A percentile compares a stretch with the other conserved stretches of the same genome.
These are phyloP conservation scores for Cryptus viduatorius DNA, from an alignment of 2,888 invertebrate species.

Conservation along the genomic window DNA sequence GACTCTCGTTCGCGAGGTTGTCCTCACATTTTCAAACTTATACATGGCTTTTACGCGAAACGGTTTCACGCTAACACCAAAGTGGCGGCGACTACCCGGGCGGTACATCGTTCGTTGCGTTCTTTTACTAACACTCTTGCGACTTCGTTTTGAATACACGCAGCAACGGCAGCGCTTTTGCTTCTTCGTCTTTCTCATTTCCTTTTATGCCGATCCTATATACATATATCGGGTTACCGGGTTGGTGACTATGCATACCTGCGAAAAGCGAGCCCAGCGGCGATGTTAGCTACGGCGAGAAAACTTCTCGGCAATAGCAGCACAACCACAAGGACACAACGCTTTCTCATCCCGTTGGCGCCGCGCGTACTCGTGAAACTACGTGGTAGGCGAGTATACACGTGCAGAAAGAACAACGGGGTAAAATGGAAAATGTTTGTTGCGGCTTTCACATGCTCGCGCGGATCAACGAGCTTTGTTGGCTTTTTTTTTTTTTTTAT, in stretches of 20 bases:
- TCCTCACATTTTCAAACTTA: neutral
- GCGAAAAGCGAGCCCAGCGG: neutral
- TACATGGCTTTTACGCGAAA: neutral
- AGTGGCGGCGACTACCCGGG: neutral
- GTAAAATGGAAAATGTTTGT: conserved; percentile 9
- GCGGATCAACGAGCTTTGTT: neutral
- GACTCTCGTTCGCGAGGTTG: neutral
- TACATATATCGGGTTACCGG: neutral
- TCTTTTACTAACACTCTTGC: neutral
- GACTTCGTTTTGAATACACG: neutral
- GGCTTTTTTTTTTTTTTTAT: neutral
- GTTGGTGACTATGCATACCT: neutral
- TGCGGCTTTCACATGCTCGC: neutral
- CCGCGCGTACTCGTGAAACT: conserved; percentile 11
- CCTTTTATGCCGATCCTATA: neutral
- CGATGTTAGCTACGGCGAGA: neutral
- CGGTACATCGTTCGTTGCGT: neutral
- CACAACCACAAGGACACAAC: conserved; percentile 3
- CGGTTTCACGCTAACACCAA: neutral
- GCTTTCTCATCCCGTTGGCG: conserved; percentile 9
- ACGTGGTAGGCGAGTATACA: neutral
- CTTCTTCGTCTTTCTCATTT: conserved; percentile 13
- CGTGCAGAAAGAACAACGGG: neutral
- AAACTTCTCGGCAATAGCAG: conserved; percentile 3
- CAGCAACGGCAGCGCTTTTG: neutral